Evolutionary conservation across 1,140 invertebrate species (phyloP).

Genomic region (Papilio xuthus): DNA sequence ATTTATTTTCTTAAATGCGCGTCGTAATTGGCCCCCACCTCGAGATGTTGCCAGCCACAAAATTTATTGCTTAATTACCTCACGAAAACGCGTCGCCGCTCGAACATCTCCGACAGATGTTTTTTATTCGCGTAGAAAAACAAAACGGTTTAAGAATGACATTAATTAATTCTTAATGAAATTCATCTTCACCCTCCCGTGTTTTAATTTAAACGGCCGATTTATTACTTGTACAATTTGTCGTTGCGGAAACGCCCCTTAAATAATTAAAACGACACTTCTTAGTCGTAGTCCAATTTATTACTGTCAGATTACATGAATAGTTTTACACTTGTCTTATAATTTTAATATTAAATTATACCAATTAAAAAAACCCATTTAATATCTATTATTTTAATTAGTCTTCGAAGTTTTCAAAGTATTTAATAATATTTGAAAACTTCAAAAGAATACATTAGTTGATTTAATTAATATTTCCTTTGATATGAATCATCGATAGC

Average conservation of each 20-base stretch:
- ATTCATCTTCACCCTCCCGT: conserved; percentile 79
- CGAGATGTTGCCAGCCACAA: conserved; percentile 74
- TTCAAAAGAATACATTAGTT: conserved; percentile 38
- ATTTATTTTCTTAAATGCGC: conserved; percentile 78
- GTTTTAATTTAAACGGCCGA: conserved; percentile 79
- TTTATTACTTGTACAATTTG: conserved; percentile 80
- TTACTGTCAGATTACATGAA: conserved; percentile 68
- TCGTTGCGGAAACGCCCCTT: conserved; percentile 64
- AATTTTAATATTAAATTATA: conserved; percentile 37
- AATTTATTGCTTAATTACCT: conserved; percentile 82
- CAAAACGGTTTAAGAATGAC: conserved; percentile 81
- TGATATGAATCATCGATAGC: conserved; percentile 75
- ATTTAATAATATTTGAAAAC: conserved; percentile 27
- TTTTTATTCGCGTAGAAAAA: conserved; percentile 80
- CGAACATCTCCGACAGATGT: conserved; percentile 74
- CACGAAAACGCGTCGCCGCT: conserved; percentile 75
- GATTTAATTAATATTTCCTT: conserved; percentile 63
- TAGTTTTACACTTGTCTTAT: conserved; percentile 49
- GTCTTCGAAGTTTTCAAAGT: conserved; percentile 34
- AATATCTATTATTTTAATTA: background rate
- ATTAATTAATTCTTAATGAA: conserved; percentile 82
- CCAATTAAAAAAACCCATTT: conserved; percentile 18
- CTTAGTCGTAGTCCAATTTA: conserved; percentile 71
- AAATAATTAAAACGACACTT: conserved; percentile 72
- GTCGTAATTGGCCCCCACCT: conserved; percentile 77